Evolutionary conservation across 1,140 invertebrate genomes (phyloP).

Genomic region (Diachasma alloeum): DNA sequence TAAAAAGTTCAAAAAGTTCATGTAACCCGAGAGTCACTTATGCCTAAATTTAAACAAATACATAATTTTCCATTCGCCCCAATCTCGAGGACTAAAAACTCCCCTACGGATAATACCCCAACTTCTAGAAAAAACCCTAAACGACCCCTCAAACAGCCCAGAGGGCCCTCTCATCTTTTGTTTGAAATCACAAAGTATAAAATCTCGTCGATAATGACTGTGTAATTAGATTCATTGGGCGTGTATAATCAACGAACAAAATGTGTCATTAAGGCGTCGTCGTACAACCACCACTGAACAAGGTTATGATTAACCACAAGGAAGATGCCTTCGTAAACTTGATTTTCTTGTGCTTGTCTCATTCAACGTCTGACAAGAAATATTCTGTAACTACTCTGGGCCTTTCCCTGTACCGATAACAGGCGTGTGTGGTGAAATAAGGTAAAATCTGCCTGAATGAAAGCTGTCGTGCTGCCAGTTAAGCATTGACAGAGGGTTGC

Average conservation of each 20-base stretch:
- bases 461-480: constrained; percentile 1
- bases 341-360: neutral
- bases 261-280: constrained; percentile 16
- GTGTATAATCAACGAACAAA: constrained; percentile 22
- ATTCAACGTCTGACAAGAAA: neutral
- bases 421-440: constrained; percentile 12
- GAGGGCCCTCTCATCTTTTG: constrained; percentile 31
- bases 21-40: too few relatives aligned
- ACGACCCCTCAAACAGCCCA: neutral
- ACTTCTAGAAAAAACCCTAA: neutral
- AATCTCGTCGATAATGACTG: constrained; percentile 35
- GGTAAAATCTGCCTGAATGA: constrained; percentile 8
- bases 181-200: constrained; percentile 47
- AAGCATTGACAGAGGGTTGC: constrained; percentile 1
- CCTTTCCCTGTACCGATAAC: neutral
- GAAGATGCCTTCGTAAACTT: neutral
- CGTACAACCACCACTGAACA: neutral
- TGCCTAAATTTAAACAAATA: too few relatives aligned
- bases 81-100: too few relatives aligned
- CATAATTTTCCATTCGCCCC: too few relatives aligned
- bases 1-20: too few relatives aligned
- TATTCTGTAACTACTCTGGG: neutral
- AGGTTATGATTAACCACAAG: neutral
- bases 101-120: neutral
- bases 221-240: constrained; percentile 41